Percentiles rank a stretch among this genome's conserved stretches.
Conservation (phyloP, 1,140 invertebrate species). For the Micrasema longulum region DNA sequence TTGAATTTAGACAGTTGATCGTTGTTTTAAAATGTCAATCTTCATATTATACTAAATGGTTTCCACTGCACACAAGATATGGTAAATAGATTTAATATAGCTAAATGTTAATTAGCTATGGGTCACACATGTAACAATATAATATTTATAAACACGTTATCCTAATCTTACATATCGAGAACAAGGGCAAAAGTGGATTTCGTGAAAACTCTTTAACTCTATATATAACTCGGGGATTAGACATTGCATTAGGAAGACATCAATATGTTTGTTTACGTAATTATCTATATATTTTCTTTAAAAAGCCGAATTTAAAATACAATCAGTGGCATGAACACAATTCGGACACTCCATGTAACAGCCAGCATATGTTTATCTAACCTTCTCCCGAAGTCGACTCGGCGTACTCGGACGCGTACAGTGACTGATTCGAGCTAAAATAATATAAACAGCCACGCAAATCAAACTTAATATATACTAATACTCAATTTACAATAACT, state of each 20-base stretch:
- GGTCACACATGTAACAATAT: no score
- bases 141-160: background rate
- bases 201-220: conserved; percentile 2
- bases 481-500: no score
- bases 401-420: no score
- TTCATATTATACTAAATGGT: no score
- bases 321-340: conserved; percentile 28
- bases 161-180: background rate
- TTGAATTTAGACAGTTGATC: no score
- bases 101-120: background rate
- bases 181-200: background rate
- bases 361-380: background rate
- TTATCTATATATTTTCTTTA: conserved; percentile 34
- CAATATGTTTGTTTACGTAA: conserved; percentile 43
- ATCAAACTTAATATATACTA: no score
- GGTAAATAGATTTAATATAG: background rate
- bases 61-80: no score
- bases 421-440: no score
- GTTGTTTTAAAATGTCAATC: no score
- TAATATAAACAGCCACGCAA: no score
- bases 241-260: conserved; percentile 38
- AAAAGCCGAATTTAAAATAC: conserved; percentile 28
- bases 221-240: conserved; percentile 2
- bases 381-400: no score
- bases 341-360: conserved; percentile 17